Conservation (phyloP, 2,797 vertebrate species). For the Esox masquinongy region DNA sequence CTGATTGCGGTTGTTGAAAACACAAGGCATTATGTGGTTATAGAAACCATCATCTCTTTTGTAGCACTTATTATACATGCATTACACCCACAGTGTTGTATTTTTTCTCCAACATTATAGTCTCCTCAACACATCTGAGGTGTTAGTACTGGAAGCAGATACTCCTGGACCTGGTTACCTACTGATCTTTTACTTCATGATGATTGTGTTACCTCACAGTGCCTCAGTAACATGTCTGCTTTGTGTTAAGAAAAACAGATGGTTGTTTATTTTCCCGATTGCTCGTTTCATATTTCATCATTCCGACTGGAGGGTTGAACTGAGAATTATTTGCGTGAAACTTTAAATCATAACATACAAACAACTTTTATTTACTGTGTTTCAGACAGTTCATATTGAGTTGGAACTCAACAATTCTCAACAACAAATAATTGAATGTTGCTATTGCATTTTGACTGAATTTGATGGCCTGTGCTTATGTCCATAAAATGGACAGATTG, state of each 20-base stretch:
- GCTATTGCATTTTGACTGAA: conserved; percentile 20
- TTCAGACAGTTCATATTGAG: neutral
- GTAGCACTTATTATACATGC: conserved; percentile 49
- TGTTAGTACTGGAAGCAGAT: conserved; percentile 7
- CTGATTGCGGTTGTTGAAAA: neutral
- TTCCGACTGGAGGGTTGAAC: conserved; percentile 29
- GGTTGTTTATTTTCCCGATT: conserved; percentile 20
- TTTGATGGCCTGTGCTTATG: neutral
- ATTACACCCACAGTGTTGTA: conserved; percentile 2
- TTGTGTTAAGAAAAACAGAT: conserved; percentile 13
- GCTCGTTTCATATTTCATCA: conserved; percentile 1
- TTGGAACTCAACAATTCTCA: neutral
- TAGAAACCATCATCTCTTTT: conserved; percentile 36
- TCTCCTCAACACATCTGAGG: conserved; percentile 5
- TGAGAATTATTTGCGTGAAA: conserved; percentile 34
- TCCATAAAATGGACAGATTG: neutral
- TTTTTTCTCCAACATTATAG: neutral
- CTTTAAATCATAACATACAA: conserved; percentile 14
- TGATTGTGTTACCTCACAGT: conserved; percentile 46
- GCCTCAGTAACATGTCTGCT: conserved; percentile 19
- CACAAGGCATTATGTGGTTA: conserved; percentile 17
- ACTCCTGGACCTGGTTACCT: neutral
- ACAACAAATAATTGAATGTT: conserved; percentile 11
- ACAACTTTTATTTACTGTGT: conserved; percentile 11
- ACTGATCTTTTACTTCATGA: conserved; percentile 19